Evolutionary conservation across 2,888 invertebrate species (phyloP).

Genomic region (Ditylenchus weischeri): DNA sequence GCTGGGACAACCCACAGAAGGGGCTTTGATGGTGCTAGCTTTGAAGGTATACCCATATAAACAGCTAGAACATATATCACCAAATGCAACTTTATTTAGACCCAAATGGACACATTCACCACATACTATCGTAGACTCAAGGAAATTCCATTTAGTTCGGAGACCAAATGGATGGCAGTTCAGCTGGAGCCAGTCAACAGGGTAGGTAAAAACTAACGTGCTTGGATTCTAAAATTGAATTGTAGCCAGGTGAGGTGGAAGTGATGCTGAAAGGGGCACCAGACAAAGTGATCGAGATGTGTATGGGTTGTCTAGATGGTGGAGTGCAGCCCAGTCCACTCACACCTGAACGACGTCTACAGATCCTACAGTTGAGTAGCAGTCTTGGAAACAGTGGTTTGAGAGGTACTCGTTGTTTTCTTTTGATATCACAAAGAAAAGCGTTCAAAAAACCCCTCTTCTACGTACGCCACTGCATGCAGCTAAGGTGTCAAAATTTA

Average conservation of each 20-base stretch:
- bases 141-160: constrained; percentile 94
- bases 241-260: constrained; percentile 39
- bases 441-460: background rate
- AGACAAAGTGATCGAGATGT: constrained; percentile 76
- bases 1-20: constrained; percentile 94
- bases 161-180: constrained; percentile 97
- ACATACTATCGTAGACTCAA: constrained; percentile 44
- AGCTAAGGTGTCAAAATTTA: background rate
- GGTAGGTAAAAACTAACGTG: constrained; percentile 18
- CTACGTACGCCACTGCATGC: background rate
- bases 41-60: constrained; percentile 69
- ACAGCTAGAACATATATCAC: constrained; percentile 6
- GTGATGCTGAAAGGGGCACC: constrained; percentile 88
- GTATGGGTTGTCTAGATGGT: constrained; percentile 47
- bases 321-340: constrained; percentile 38
- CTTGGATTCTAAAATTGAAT: background rate
- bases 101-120: constrained; percentile 75
- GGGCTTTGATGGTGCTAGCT: constrained; percentile 85
- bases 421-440: constrained; percentile 5
- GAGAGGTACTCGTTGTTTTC: constrained; percentile 63
- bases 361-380: constrained; percentile 63
- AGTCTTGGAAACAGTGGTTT: constrained; percentile 83
- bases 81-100: constrained; percentile 61
- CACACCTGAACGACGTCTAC: constrained; percentile 31
- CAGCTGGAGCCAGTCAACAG: constrained; percentile 62